phyloP scores from a whole-genome alignment of 2,888 invertebrate genomes.

The Eurytoma californica region DNA sequence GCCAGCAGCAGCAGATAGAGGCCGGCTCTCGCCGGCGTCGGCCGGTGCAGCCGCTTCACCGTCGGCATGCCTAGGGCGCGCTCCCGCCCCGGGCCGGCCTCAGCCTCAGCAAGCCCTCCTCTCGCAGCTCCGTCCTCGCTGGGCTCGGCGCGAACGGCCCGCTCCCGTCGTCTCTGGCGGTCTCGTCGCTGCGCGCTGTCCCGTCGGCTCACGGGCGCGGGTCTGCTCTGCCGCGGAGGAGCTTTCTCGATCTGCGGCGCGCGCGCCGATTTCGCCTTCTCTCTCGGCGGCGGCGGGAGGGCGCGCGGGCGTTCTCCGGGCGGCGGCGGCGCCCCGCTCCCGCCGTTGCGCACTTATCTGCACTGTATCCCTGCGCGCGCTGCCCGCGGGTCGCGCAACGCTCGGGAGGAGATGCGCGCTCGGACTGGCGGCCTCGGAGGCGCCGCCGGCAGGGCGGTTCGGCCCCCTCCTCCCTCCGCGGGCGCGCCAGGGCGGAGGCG shows the following conservation, averaged over 20 bases:
- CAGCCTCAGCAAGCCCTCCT: background rate
- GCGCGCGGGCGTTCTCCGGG: background rate
- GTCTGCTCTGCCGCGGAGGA: conserved; percentile 22
- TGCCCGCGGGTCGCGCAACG: conserved; percentile 60
- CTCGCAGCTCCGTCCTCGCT: background rate
- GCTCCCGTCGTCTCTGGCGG: background rate
- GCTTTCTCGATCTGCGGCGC: conserved; percentile 52
- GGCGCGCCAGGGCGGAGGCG: no score
- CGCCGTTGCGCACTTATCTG: background rate
- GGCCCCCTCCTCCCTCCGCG: background rate
- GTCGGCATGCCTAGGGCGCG: conserved; percentile 16
- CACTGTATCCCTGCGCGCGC: conserved; percentile 33
- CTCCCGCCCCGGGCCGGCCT: background rate
- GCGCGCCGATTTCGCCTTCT: conserved; percentile 44
- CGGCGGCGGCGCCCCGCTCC: background rate
- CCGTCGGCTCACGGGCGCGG: conserved; percentile 5
- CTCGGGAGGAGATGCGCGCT: conserved; percentile 61
- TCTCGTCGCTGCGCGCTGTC: background rate
- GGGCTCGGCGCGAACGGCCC: background rate
- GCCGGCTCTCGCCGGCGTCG: conserved; percentile 19
- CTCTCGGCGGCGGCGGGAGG: conserved; percentile 9
- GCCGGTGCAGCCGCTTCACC: background rate
- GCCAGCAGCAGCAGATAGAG: conserved; percentile 58
- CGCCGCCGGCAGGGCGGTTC: conserved; percentile 2
- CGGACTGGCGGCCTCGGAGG: conserved; percentile 42